Percentiles rank a stretch among this genome's conserved stretches.
Conservation (phyloP, 2,797 vertebrate genomes). For the Fundulus diaphanus region DNA sequence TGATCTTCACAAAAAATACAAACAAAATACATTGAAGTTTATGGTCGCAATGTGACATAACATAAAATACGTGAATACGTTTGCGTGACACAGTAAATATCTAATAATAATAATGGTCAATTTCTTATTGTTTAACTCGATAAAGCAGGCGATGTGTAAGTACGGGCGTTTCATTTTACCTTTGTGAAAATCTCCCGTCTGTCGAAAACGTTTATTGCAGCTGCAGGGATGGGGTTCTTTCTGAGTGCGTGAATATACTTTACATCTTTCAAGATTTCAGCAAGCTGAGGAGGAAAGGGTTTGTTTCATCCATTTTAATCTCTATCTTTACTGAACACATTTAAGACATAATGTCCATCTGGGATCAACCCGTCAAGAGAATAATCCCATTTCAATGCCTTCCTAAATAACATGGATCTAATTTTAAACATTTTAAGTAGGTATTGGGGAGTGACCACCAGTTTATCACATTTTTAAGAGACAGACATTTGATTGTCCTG, state of each 20-base stretch:
- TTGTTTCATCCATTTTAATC: background rate
- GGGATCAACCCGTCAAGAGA: background rate
- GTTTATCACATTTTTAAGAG: background rate
- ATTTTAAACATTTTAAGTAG: background rate
- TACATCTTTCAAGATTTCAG: conserved; percentile 85
- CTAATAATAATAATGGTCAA: background rate
- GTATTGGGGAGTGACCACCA: no score
- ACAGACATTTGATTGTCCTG: background rate
- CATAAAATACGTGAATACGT: background rate
- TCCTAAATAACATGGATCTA: background rate
- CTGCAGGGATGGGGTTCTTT: conserved; percentile 77
- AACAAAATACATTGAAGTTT: background rate
- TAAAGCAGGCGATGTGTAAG: background rate
- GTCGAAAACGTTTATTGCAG: conserved; percentile 79
- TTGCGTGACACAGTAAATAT: background rate
- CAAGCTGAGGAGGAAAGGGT: conserved; percentile 68
- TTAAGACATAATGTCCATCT: background rate
- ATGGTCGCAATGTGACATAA: background rate
- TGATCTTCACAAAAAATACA: background rate
- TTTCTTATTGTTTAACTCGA: background rate
- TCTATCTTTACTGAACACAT: background rate
- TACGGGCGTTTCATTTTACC: conserved; percentile 67
- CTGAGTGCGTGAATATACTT: conserved; percentile 83
- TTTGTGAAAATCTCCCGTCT: conserved; percentile 82
- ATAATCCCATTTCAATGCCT: background rate